Base-by-base conservation (phyloP, 1,140 invertebrate genomes). In the Hyles euphorbiae region DNA sequence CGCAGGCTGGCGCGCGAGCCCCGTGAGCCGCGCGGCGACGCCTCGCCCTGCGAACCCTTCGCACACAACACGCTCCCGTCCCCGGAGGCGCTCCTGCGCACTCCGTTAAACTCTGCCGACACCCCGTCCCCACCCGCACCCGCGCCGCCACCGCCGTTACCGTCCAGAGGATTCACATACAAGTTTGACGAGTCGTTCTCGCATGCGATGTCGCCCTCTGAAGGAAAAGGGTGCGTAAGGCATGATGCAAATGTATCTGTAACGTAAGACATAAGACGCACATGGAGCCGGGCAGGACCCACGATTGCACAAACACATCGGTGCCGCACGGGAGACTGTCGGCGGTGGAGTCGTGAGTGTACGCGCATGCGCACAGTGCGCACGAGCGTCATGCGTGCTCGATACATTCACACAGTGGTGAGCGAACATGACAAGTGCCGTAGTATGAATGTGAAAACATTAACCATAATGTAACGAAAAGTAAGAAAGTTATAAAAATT, bases 211-310 rank as follows among this genome's bases (percentile, higher is more conserved):
- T 96, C 95, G 72, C 93, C 94, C 89, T 94, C 91, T 72, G 96
- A 97, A 84, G 95, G 93, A 89, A 95, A 97, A 71, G 96, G 96
- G 90, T 98, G 96, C 65, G 97, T 98, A 90, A 96, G 94, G 91
- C 97, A 99, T 88, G 96, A 98, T 80, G 96, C 96, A 89, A 97
- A 99, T 57, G 97, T 98, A 89, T 98, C 97, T 90, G 89, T 73
- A 90, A 90, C 70, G 80, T 83, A 89, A 89, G 83, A 87, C 82
- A 87, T 80, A 83, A 74, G 72, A 87, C 81, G 77, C 72, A 87
- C 72, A 81, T 88, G 80, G 83, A 87, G 75, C 78, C 72, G 74
- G 69, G 76, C 74, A 75, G 68, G 58, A 74, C 68, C 75, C 40
- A 12, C n/a, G 22, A 10, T 48, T 48, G 5, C 22, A 48, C 33